Evolutionary conservation across 1,140 invertebrate species (phyloP).

Genomic region (Choristoneura fumiferana): DNA sequence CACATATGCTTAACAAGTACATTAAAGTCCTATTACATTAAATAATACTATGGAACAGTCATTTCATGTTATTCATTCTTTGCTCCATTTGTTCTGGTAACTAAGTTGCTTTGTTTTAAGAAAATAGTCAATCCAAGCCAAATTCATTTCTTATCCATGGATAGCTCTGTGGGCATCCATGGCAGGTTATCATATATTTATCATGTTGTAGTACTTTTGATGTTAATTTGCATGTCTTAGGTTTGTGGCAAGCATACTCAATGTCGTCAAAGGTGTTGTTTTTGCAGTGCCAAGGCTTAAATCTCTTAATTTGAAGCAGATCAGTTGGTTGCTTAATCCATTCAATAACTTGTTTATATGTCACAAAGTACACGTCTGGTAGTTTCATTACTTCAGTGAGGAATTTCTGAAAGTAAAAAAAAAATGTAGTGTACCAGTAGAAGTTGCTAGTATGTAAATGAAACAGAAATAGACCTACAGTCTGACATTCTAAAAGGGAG

Average conservation of each 20-base stretch:
- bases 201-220: slow-evolving; percentile 85
- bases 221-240: slow-evolving; percentile 86
- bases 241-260: slow-evolving; percentile 86
- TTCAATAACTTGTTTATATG: slow-evolving; percentile 87
- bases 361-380: slow-evolving; percentile 89
- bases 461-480: not conserved
- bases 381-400: slow-evolving; percentile 85
- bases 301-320: slow-evolving; percentile 81
- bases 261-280: slow-evolving; percentile 80
- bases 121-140: slow-evolving; percentile 80
- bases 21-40: slow-evolving; percentile 25
- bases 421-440: slow-evolving; percentile 6
- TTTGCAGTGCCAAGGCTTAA: slow-evolving; percentile 86
- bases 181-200: slow-evolving; percentile 86
- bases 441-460: slow-evolving; percentile 6
- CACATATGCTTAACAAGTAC: slow-evolving; percentile 27
- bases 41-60: slow-evolving; percentile 11
- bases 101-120: slow-evolving; percentile 28
- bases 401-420: slow-evolving; percentile 82
- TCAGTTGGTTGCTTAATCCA: slow-evolving; percentile 88
- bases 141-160: slow-evolving; percentile 91
- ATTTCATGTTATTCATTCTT: not conserved
- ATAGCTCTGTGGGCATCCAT: slow-evolving; percentile 87
- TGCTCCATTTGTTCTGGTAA: slow-evolving; percentile 41
- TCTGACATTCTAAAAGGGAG: no score